Base-by-base conservation (phyloP, 2,797 vertebrate genomes). In the Naso thynnoides region DNA sequence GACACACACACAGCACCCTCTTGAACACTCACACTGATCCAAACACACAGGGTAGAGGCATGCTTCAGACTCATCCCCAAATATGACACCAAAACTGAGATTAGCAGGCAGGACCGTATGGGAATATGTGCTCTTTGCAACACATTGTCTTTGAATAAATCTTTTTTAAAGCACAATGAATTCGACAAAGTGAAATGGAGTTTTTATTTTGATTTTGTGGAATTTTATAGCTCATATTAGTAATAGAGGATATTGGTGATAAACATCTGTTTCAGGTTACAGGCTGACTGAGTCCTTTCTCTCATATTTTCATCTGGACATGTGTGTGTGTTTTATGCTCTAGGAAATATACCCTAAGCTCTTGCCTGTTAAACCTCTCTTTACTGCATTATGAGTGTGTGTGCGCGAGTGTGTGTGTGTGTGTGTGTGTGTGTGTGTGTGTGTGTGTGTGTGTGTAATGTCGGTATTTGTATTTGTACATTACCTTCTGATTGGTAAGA, bases 161-260 rank as follows among this genome's bases (percentile, higher is more conserved):
- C 86, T 24, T 81, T 86, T 84, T 77, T 82, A 84, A 88, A 84
- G 82, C 81, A 56, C 81, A 84, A 80, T 75, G 50, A 84, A 70
- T 78, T 79, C 89, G 86, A 89, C 87, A 79, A 85, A 89, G 90
- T 82, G 48, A 70, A 89, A 85, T 80, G 18, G 48, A 81, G 82
- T 76, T 70, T 92, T 87, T 87, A 91, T 56, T 84, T 67, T n/a
- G 13, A 76, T 56, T 69, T 77, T 92, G 38, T 81, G 36, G 79
- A 72, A 73, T 81, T 89, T 79, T 85, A 86, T 81, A 64, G 82
- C 42, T 91, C 84, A 83, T 92, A 82, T 87, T 92, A 84, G 63
- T 85, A 81, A 89, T 78, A 79, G 79, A 86, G 68, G 44, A 60
- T 88, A 78, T 88, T 67, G 79, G 67, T 62, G 78, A 88, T 88